Conservation (phyloP, 2,113 vertebrate species). For the Tauraco erythrolophus region DNA sequence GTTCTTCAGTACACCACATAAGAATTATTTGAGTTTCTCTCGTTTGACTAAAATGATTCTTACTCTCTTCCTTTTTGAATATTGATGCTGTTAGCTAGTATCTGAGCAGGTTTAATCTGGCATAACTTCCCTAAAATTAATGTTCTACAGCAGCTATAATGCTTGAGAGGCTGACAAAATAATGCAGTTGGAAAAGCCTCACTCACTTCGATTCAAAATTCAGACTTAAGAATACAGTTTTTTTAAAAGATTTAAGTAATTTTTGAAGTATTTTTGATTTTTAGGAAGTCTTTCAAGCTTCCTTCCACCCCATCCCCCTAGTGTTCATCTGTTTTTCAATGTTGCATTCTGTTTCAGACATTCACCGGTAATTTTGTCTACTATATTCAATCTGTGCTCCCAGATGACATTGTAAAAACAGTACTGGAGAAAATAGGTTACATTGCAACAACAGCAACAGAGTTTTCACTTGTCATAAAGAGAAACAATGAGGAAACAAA, state of each 20-base stretch:
- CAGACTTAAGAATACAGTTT: neutral
- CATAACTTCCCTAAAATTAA: neutral
- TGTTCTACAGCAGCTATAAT: neutral
- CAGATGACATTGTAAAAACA: slow-evolving; percentile 59
- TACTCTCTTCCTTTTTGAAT: neutral
- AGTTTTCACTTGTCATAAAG: slow-evolving; percentile 79
- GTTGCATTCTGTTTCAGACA: slow-evolving; percentile 73
- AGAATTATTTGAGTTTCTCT: neutral
- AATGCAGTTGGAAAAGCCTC: neutral
- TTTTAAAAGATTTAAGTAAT: neutral
- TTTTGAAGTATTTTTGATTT: neutral
- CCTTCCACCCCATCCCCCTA: neutral
- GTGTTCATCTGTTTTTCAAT: neutral
- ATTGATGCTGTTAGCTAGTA: neutral
- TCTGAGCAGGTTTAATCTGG: neutral
- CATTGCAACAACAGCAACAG: slow-evolving; percentile 63
- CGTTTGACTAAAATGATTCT: neutral
- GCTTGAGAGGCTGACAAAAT: neutral
- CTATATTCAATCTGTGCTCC: slow-evolving; percentile 79
- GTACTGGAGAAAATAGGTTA: slow-evolving; percentile 85
- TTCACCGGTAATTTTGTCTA: slow-evolving; percentile 88
- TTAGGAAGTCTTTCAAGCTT: neutral
- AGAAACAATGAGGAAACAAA: slow-evolving; percentile 68
- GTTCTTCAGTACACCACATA: neutral
- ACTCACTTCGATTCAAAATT: neutral